Evolutionary conservation across 2,113 vertebrate species (phyloP), one percentile per base, ranked within the genome.

Genomic region (Ammodytes marinus): DNA sequence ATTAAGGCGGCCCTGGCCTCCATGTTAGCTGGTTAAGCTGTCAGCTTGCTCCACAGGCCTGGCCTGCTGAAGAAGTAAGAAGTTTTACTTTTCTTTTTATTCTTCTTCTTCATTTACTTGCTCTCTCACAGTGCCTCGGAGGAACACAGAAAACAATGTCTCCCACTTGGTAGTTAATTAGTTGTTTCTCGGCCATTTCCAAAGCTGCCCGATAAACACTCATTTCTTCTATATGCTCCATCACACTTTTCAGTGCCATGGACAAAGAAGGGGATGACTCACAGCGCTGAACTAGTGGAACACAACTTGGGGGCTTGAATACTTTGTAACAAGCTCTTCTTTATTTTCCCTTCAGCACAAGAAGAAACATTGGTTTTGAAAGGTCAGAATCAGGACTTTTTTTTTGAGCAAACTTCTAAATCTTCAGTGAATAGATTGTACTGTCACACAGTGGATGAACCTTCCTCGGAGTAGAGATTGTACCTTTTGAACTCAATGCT

Each of bases 401-500:
- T 27, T 27, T 27, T 27, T 27, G 27, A 1, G 40, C 42, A 74
- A 74, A 73, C 55, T 79, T 83, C 52, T 61, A 79, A 78, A 82
- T 84, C 45, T 52, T 77, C 55, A 60, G 47, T 72, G 60, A 74
- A 74, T 52, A 81, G 74, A 91, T 90, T 86, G 79, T 45, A 39
- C 86, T 77, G 84, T 85, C 73, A 90, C 45, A 53, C 45, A 43
- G n/a, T 72, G 79, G 17, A 72, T 53, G 82, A 82, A 60, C 50
- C 50, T 66, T 39, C 58, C 58, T 57, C 14, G 13, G 58, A 76
- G 49, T 57, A 69, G 52, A 50, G 46, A 14, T 13, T 79, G 73
- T 45, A 87, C 86, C 82, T 89, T 27, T 86, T 91, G 86, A 91
- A 85, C 90, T 83, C 68, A 43, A 60, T 67, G 85, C 79, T 89